Percentiles rank a stretch among this genome's conserved stretches.
Evolutionary conservation across 1,140 invertebrate genomes (phyloP).

Genomic region (Dendrolimus punctatus): DNA sequence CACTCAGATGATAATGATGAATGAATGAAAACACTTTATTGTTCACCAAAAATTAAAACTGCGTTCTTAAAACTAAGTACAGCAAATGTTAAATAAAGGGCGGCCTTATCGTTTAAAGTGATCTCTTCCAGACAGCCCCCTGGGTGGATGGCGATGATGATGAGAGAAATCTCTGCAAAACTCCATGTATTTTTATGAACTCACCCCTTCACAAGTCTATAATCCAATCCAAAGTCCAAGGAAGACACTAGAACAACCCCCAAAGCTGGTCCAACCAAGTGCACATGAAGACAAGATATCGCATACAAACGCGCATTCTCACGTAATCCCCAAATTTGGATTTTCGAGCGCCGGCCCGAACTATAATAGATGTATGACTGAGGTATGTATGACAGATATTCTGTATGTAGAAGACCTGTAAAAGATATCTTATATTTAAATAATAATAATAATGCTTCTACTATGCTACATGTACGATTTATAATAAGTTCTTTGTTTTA

Average conservation of each 20-base stretch:
- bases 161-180: not conserved
- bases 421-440: not conserved
- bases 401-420: not conserved
- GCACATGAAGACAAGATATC: conserved; percentile 13
- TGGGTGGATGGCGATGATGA: not conserved
- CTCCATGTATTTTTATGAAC: not conserved
- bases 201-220: conserved; percentile 18
- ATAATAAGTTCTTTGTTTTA: too few relatives aligned
- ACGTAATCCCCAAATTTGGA: not conserved
- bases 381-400: conserved; percentile 1
- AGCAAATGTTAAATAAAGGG: too few relatives aligned
- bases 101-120: too few relatives aligned
- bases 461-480: too few relatives aligned
- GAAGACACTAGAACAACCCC: conserved; percentile 11
- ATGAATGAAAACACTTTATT: too few relatives aligned
- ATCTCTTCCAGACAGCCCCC: not conserved
- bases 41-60: too few relatives aligned
- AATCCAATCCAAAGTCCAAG: conserved; percentile 12
- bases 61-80: too few relatives aligned
- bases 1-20: too few relatives aligned
- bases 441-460: too few relatives aligned
- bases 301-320: not conserved
- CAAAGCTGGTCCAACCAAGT: conserved; percentile 17
- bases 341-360: not conserved
- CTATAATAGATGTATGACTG: conserved; percentile 3